A percentile compares a stretch with the other conserved stretches of the same genome.
Conservation (phyloP, 2,888 invertebrate species). For the Eupithecia insigniata region DNA sequence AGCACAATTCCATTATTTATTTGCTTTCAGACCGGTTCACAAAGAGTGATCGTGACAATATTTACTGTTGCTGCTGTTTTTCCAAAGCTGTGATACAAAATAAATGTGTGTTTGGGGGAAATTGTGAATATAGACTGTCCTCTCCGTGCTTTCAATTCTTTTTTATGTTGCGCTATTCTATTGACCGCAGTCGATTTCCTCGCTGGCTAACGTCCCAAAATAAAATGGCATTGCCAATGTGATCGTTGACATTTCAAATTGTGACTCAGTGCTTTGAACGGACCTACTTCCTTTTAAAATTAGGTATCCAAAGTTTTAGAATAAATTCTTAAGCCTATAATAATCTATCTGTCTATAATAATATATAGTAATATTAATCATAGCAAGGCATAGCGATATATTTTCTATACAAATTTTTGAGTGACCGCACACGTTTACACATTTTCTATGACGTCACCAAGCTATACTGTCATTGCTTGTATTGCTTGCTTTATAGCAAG, state of each 20-base stretch:
- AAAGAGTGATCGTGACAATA: not conserved
- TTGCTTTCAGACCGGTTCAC: not conserved
- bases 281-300: not conserved
- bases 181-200: slow-evolving; percentile 25
- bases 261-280: slow-evolving; percentile 1
- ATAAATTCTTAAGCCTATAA: no score
- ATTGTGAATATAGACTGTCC: slow-evolving; percentile 42
- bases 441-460: no score
- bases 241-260: slow-evolving; percentile 7
- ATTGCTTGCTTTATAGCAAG: no score
- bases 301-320: not conserved
- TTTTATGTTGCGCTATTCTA: slow-evolving; percentile 37
- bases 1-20: no score
- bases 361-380: no score
- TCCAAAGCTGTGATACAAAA: slow-evolving; percentile 17
- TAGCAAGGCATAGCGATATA: no score
- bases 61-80: slow-evolving; percentile 9
- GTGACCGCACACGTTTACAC: no score
- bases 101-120: slow-evolving; percentile 37
- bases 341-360: no score
- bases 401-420: no score
- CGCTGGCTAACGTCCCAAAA: slow-evolving; percentile 20
- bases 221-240: slow-evolving; percentile 10
- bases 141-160: slow-evolving; percentile 34
- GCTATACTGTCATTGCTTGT: no score